Percentiles rank a stretch among this genome's conserved stretches.
Evolutionary conservation across 92 coral and sea anemone genomes (phyloP).

Genomic region (Pocillopora grandis): DNA sequence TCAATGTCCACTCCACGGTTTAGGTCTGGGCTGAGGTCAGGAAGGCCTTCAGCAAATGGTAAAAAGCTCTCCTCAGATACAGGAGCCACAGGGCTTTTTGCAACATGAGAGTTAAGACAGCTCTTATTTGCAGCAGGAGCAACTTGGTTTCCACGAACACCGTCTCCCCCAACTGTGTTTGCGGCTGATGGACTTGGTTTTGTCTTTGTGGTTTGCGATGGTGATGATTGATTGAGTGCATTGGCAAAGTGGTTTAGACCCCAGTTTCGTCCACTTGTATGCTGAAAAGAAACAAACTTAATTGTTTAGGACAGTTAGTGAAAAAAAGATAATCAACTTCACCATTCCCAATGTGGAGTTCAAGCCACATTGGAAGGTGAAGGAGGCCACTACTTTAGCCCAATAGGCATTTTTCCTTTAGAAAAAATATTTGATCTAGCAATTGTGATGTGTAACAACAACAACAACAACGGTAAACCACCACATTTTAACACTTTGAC

Average conservation of each 20-base stretch:
- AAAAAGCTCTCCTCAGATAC: conserved; percentile 1
- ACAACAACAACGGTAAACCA: no score
- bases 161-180: conserved; percentile 68
- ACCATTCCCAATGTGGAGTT: no score
- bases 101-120: conserved; percentile 50
- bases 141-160: conserved; percentile 80
- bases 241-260: conserved; percentile 51
- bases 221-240: conserved; percentile 35
- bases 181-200: conserved; percentile 56
- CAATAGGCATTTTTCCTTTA: no score
- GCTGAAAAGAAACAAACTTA: conserved; percentile 28
- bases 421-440: no score
- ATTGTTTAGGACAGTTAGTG: not conserved
- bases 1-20: conserved; percentile 38
- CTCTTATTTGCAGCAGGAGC: conserved; percentile 77
- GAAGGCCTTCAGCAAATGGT: conserved; percentile 36
- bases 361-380: no score
- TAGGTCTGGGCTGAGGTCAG: conserved; percentile 31
- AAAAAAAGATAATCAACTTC: no score
- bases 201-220: conserved; percentile 49
- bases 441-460: no score
- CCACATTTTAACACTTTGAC: no score
- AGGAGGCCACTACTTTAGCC: no score
- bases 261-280: conserved; percentile 39
- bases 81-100: conserved; percentile 21